Evolutionary conservation across 2,113 vertebrate species (phyloP), one percentile per base, ranked within the genome.

Genomic region (Irena cyanogastra): DNA sequence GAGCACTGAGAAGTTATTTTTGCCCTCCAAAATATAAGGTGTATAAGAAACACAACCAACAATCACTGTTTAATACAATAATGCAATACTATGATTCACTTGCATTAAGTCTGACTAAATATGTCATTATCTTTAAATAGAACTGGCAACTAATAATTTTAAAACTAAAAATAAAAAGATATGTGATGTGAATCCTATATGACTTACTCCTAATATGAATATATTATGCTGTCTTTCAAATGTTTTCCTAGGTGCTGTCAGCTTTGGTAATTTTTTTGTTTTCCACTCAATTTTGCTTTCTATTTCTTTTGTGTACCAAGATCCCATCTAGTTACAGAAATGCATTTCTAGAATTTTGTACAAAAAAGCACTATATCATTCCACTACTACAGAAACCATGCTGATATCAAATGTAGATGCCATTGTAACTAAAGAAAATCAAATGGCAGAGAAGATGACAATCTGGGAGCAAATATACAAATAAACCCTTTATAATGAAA

Each of bases 401-500:
- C 42, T 56, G 47, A 74, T 74, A 64, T 15, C 45, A 89, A 89
- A 87, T 5, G 42, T 10, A 90, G 75, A 70, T 50, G 42, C 66
- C 4, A 1, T 5, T 80, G 20, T 27, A 89, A 80, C 57, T 68
- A 53, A 87, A 81, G 54, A 72, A 92, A 89, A 79, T 24, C 61
- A 91, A 87, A 87, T 49, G 49, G 44, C 70, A 94, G 45, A 77
- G 52, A 89, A 54, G 35, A 91, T 27, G 47, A 83, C 90, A 91
- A 54, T 9, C n/a, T 42, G 23, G 47, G 31, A 89, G 74, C 59
- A 93, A 94, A 91, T 77, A 85, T 3, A 13, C 63, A 89, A 93
- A 96, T 82, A 87, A 91, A 80, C 18, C 66, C 92, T 94, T 93
- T 41, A 80, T 64, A 93, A 95, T 83, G 79, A 94, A 96, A 94